These are phyloP conservation scores for Philereme transversata DNA, from an alignment of 2,888 invertebrate genomes.

Conservation along the genomic window DNA sequence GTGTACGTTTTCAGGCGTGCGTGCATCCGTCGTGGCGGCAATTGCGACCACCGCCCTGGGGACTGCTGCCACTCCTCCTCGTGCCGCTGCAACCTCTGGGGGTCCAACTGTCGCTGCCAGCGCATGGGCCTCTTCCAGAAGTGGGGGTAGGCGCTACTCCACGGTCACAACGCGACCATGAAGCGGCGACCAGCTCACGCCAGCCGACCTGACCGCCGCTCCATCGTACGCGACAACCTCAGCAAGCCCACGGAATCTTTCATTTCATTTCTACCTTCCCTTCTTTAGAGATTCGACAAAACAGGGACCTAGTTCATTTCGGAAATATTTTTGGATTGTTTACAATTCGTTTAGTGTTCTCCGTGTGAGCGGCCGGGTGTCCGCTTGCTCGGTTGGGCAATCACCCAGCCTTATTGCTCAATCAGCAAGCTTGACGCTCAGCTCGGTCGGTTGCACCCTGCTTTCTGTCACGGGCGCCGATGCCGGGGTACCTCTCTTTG, in stretches of 20 bases:
- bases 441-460: constrained; percentile 69
- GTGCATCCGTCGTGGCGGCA: constrained; percentile 91
- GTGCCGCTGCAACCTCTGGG: constrained; percentile 95
- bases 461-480: constrained; percentile 63
- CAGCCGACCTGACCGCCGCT: constrained; percentile 77
- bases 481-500: constrained; percentile 53
- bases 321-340: constrained; percentile 78
- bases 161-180: constrained; percentile 51
- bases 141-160: constrained; percentile 85
- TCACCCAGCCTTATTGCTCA: constrained; percentile 90
- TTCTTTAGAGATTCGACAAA: constrained; percentile 62
- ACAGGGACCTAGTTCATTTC: constrained; percentile 80
- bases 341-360: constrained; percentile 51
- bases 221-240: constrained; percentile 70
- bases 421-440: constrained; percentile 82
- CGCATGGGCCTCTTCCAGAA: constrained; percentile 95
- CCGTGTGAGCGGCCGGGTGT: constrained; percentile 74
- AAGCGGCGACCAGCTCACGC: constrained; percentile 69
- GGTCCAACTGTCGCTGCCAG: constrained; percentile 94
- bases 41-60: constrained; percentile 92
- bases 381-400: constrained; percentile 87
- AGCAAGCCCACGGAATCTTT: constrained; percentile 73
- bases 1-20: constrained; percentile 94
- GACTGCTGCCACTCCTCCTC: constrained; percentile 94
- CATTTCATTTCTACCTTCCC: constrained; percentile 58